Evolutionary conservation across 2,797 vertebrate species (phyloP).

Genomic region (Phylloscopus collybita): DNA sequence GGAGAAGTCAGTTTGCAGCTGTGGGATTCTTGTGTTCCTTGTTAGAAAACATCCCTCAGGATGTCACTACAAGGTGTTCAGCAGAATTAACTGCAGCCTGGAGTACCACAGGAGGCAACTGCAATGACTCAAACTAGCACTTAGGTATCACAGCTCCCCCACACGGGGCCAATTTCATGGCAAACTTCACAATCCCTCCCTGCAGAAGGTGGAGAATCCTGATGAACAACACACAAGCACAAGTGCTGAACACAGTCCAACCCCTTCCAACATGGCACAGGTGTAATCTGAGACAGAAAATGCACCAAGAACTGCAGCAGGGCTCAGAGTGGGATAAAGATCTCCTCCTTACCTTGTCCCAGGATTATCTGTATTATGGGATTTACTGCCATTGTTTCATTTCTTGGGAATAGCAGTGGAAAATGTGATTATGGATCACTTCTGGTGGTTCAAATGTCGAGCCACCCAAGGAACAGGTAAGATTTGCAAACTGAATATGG

Average conservation of each 20-base stretch:
- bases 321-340: neutral
- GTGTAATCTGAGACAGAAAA: neutral
- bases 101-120: neutral
- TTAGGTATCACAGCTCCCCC: neutral
- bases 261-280: neutral
- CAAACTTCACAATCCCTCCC: neutral
- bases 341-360: neutral
- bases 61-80: neutral
- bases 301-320: neutral
- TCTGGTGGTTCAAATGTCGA: neutral
- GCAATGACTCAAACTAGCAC: neutral
- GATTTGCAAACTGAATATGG: neutral
- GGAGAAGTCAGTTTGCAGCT: neutral
- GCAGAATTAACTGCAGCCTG: neutral
- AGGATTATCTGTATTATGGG: neutral
- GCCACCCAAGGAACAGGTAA: neutral
- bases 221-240: neutral
- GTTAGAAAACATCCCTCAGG: neutral
- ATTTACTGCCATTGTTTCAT: neutral
- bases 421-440: neutral
- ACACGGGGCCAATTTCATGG: neutral
- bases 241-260: neutral
- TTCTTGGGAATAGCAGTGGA: neutral
- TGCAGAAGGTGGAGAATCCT: neutral
- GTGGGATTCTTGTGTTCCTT: neutral